Evolutionary conservation across 2,797 vertebrate genomes (phyloP).

Genomic region (Natrix natrix): DNA sequence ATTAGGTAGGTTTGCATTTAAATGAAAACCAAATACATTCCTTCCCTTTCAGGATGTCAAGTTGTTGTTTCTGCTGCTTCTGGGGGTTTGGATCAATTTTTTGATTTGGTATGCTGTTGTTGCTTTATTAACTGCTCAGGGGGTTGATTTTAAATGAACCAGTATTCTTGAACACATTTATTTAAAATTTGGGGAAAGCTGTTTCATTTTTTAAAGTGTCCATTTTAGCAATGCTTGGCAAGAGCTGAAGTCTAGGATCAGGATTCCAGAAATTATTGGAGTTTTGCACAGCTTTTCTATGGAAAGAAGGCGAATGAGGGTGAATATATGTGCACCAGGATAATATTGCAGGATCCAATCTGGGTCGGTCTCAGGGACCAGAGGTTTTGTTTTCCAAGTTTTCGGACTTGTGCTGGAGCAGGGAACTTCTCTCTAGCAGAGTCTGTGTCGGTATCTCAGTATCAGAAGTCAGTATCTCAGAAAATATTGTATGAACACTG

Average conservation of each 20-base stretch:
- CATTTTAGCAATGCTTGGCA: constrained; percentile 12
- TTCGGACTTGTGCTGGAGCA: background rate
- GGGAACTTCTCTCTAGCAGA: background rate
- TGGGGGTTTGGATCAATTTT: background rate
- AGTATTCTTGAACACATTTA: background rate
- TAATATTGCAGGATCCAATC: background rate
- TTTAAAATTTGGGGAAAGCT: background rate
- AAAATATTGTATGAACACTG: background rate
- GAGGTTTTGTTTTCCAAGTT: background rate
- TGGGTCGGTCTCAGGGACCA: background rate
- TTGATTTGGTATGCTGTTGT: background rate
- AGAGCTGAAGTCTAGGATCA: constrained; percentile 26
- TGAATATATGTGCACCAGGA: background rate
- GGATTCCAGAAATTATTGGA: background rate
- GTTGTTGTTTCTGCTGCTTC: background rate
- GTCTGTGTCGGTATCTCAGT: background rate
- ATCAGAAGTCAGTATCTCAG: background rate
- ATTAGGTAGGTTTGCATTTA: background rate
- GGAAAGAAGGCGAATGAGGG: background rate
- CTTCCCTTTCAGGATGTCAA: constrained; percentile 4
- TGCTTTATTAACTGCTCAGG: background rate
- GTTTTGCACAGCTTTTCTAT: background rate
- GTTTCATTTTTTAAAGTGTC: background rate
- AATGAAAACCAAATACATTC: background rate
- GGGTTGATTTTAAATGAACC: background rate